Conservation (phyloP, 2,113 vertebrate genomes). For the Seriola aureovittata region DNA sequence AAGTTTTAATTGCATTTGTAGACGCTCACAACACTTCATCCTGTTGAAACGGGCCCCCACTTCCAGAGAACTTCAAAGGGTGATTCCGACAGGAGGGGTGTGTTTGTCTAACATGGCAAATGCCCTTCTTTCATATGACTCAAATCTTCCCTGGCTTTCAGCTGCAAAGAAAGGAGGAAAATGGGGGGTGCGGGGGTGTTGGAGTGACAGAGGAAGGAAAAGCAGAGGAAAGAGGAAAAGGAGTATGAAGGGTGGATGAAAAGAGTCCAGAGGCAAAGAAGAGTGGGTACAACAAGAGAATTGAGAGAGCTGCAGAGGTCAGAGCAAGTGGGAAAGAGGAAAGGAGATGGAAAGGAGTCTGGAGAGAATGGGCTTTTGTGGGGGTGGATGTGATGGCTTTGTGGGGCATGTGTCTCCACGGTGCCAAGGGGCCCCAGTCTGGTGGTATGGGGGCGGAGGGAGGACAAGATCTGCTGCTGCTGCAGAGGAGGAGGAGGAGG, state of each 20-base stretch:
- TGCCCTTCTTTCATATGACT: conserved; percentile 52
- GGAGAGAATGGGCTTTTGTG: conserved; percentile 57
- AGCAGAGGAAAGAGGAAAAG: conserved; percentile 27
- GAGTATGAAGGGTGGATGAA: conserved; percentile 8
- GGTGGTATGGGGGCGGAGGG: conserved; percentile 46
- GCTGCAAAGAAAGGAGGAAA: not conserved
- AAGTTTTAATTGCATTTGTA: conserved; percentile 52
- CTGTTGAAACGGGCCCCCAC: conserved; percentile 4
- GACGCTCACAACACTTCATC: conserved; percentile 25
- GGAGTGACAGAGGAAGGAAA: conserved; percentile 33
- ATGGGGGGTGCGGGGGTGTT: not conserved
- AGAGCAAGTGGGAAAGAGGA: conserved; percentile 27
- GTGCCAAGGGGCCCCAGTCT: conserved; percentile 57
- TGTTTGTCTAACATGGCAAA: conserved; percentile 43
- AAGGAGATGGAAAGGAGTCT: conserved; percentile 28
- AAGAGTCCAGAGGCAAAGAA: conserved; percentile 6
- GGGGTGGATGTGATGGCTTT: conserved; percentile 67
- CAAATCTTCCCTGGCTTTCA: conserved; percentile 42
- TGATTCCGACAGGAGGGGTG: conserved; percentile 39
- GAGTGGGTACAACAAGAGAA: conserved; percentile 24
- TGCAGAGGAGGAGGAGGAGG: conserved; percentile 29
- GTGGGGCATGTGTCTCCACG: conserved; percentile 70
- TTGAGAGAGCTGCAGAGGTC: conserved; percentile 39
- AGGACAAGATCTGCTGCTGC: conserved; percentile 46
- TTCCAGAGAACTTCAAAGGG: conserved; percentile 47